Conservation (phyloP, 2,888 invertebrate species). For the Strigamia transsilvanica region DNA sequence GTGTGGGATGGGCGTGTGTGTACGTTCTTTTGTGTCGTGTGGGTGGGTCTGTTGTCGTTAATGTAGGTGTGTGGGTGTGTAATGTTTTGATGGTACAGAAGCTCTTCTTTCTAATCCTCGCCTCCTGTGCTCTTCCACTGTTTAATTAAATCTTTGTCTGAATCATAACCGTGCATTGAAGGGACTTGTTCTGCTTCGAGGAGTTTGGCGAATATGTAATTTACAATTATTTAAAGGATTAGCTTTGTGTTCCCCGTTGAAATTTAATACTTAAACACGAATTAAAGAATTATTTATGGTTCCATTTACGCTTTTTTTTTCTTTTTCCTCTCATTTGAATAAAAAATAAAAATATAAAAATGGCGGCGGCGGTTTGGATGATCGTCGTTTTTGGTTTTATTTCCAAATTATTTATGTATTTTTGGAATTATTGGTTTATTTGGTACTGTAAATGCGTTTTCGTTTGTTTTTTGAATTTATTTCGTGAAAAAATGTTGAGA, state of each 20-base stretch:
- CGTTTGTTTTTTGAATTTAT: no score
- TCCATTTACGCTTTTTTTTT: neutral
- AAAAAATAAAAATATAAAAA: no score
- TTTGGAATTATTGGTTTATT: no score
- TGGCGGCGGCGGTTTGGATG: no score
- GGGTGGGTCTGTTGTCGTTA: conserved; percentile 38
- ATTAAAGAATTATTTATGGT: conserved; percentile 9
- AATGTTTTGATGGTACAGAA: conserved; percentile 31
- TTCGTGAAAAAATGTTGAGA: no score
- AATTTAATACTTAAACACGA: neutral
- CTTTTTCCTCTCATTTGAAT: no score
- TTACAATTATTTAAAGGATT: conserved; percentile 28
- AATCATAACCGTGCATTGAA: neutral
- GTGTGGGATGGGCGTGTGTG: conserved; percentile 11
- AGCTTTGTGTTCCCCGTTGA: neutral
- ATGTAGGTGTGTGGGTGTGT: conserved; percentile 38
- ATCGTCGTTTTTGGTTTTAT: no score
- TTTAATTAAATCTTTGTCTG: conserved; percentile 33
- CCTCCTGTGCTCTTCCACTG: neutral
- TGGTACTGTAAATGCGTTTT: no score
- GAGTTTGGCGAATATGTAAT: conserved; percentile 25
- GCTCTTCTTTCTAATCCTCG: neutral
- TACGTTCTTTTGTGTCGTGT: conserved; percentile 24
- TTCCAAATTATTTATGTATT: no score
- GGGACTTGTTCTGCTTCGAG: conserved; percentile 16